These are phyloP conservation scores for Trichonephila inaurata DNA, from an alignment of 1,140 invertebrate genomes.

Conservation along the genomic window DNA sequence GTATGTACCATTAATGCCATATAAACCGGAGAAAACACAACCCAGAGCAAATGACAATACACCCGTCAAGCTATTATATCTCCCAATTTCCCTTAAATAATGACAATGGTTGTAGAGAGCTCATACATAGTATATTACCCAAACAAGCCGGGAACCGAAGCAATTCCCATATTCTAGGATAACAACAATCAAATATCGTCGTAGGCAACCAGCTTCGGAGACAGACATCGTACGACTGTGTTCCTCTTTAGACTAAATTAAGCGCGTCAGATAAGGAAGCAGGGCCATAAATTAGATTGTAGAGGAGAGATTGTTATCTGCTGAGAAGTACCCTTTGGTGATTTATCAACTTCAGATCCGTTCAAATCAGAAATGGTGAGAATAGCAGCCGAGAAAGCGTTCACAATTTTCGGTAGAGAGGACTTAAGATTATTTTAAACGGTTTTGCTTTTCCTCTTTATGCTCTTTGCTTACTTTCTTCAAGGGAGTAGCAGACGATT, in stretches of 20 bases:
- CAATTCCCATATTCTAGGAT: not conserved
- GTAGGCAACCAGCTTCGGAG: not conserved
- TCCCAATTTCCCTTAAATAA: not conserved
- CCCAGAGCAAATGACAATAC: no score
- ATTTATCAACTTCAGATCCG: slow-evolving; percentile 20
- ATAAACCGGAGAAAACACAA: no score
- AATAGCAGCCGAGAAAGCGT: not conserved
- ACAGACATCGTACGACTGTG: slow-evolving; percentile 13
- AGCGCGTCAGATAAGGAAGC: slow-evolving; percentile 2
- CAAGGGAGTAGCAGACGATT: not conserved
- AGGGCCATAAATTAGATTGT: not conserved
- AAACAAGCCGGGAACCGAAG: not conserved
- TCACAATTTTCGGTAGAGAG: not conserved
- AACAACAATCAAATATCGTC: slow-evolving; percentile 20
- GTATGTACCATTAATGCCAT: no score
- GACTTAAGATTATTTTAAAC: slow-evolving; percentile 3
- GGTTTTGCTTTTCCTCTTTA: not conserved
- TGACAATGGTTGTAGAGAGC: not conserved
- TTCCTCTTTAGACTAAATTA: slow-evolving; percentile 35
- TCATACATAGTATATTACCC: not conserved
- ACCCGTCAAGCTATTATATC: not conserved
- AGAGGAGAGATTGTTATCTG: slow-evolving; percentile 6
- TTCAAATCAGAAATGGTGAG: slow-evolving; percentile 13
- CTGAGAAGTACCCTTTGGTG: not conserved
- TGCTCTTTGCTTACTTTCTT: not conserved